Base-by-base conservation (phyloP, 2,888 invertebrate genomes). In the Cephus sareptanus region DNA sequence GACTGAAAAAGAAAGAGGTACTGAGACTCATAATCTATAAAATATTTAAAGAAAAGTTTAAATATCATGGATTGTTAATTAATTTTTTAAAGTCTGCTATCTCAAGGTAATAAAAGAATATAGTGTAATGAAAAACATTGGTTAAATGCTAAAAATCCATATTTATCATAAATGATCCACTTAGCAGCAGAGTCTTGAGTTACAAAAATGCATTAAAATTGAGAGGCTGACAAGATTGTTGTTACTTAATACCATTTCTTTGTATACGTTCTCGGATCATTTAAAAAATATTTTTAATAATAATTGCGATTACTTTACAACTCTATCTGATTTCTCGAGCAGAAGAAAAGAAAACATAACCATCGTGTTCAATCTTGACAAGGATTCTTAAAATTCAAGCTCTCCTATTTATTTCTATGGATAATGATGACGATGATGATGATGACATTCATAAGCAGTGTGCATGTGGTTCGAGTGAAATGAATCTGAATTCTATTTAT, bases 401-500 rank as follows among this genome's bases (percentile, higher is more conserved):
- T 56, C 56, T 56, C 56, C 56, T 56, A 56, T 56, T 56, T 56
- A 56, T 23, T 56, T 23, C 23, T 56, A 56, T 56, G 23, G 35
- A 40, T 40, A 40, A 56, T 23, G 23, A 56, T 23, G 40, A 23
- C 6, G 40, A 56, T 0, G 40, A 56, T 4, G 13, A 37, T 1
- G 40, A 40, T 15, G 15, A 40, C 40, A 40, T 40, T 40, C 75
- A 71, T 73, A 69, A 80, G 75, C 77, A 81, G 81, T 81, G 83
- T 83, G 83, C 82, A 81, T 86, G 85, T 88, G 88, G 85, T 85
- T 86, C 83, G 40, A 75, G 33, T 34, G 37, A 70, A 56, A 56
- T 77, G 69, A 77, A 75, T 70, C 77, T 75, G 75, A 86, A 87
- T 87, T 86, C 83, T 90, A 90, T 91, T 90, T 91, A 90, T 91